Evolutionary conservation across 2,888 invertebrate genomes (phyloP).

Genomic region (Ceratothoa steindachneri): DNA sequence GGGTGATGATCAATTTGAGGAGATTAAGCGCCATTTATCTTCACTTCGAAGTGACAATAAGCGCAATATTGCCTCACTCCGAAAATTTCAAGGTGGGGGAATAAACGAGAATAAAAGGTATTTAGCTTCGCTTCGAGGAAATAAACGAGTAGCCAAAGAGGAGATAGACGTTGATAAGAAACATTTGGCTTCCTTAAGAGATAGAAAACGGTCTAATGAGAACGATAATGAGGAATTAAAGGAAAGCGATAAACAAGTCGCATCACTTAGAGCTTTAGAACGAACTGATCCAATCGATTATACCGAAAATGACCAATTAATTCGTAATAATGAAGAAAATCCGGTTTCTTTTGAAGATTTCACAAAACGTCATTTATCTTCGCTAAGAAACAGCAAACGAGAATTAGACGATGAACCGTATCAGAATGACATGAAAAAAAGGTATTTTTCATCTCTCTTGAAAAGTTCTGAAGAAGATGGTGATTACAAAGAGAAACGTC

Average conservation of each 20-base stretch:
- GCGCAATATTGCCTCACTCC: background rate
- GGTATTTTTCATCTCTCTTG: background rate
- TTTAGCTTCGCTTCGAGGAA: background rate
- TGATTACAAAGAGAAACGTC: background rate
- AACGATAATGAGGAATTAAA: background rate
- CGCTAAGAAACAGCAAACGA: background rate
- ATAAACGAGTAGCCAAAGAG: background rate
- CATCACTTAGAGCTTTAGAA: background rate
- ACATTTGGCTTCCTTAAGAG: background rate
- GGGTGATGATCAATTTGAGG: background rate
- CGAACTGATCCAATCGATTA: background rate
- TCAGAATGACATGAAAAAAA: background rate
- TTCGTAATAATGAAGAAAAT: background rate
- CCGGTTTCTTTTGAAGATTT: background rate
- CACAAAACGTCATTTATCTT: background rate
- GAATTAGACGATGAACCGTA: background rate
- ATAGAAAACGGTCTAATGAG: background rate
- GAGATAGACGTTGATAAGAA: background rate
- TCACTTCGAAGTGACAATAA: background rate
- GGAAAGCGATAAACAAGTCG: background rate
- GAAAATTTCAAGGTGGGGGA: too few relatives aligned
- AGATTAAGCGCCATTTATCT: background rate
- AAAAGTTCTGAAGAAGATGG: background rate
- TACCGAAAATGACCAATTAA: background rate
- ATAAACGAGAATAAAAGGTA: background rate